Evolutionary conservation across 2,797 vertebrate species (phyloP), one percentile per base, ranked within the genome.

Genomic region (Halcyon leucocephala): DNA sequence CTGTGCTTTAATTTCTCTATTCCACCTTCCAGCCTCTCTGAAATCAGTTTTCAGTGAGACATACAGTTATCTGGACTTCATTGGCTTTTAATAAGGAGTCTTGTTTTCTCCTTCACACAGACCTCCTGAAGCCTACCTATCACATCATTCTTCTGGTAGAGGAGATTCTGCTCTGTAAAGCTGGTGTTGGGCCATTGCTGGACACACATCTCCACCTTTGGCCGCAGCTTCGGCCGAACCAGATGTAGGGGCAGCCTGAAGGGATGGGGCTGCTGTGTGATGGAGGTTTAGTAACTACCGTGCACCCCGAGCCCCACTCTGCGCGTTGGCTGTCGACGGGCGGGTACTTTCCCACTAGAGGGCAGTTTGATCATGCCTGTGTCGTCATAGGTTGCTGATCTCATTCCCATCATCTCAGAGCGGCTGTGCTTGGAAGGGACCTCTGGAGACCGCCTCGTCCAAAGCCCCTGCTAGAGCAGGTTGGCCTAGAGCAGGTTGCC

Each of bases 281-380:
- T 26, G 12, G 37, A 61, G 41, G 41, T 28, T 73, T 70, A 10
- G 39, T 3, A 8, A 14, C 21, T 49, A 8, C n/a, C 26, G 13
- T 10, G 13, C 9, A 33, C 4, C 29, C 21, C 7, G 46, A 42
- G 69, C 21, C 16, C 28, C 61, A 28, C 16, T 46, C 24, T 29
- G 1, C 14, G 11, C 0, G 0, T 9, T 10, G 8, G 4, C 55
- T 31, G 20, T 18, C 26, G 66, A 7, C 24, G 48, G 2, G 9
- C 5, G 8, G 29, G 18, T 17, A 6, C 54, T 69, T 46, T 95
- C 69, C 91, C 94, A 22, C 94, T 94, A 96, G 96, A 92, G 84
- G 95, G 94, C 94, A 79, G 69, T 69, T 97, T 39, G 19, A 86
- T 29, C 52, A 8, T 78, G 29, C 20, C 8, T 48, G 46, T 46